Conservation (phyloP, 2,888 invertebrate species). For the Tricholauxania praeusta region DNA sequence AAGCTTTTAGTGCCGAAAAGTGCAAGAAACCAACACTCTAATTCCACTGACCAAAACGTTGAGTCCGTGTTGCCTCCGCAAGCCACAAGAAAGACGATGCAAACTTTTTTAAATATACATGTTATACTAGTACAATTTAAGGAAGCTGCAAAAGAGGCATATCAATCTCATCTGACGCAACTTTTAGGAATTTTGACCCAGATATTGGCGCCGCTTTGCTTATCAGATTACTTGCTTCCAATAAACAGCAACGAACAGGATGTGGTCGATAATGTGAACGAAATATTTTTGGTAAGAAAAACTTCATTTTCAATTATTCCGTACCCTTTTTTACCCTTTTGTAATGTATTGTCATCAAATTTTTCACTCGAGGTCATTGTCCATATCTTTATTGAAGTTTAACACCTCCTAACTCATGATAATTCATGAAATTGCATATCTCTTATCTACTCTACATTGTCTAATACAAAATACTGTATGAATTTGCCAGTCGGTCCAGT, state of each 20-base stretch:
- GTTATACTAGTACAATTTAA: slow-evolving; percentile 64
- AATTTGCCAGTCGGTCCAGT: too few relatives aligned
- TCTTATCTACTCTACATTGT: too few relatives aligned
- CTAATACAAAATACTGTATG: too few relatives aligned
- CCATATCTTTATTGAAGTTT: too few relatives aligned
- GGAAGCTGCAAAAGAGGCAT: slow-evolving; percentile 55
- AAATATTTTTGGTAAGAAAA: slow-evolving; percentile 56
- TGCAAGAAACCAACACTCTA: slow-evolving; percentile 34
- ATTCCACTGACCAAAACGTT: slow-evolving; percentile 40
- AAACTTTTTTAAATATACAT: slow-evolving; percentile 66
- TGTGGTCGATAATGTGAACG: slow-evolving; percentile 63
- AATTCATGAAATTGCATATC: too few relatives aligned
- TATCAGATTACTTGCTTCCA: slow-evolving; percentile 59
- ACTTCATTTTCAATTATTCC: too few relatives aligned
- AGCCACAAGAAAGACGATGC: slow-evolving; percentile 62
- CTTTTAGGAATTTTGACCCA: slow-evolving; percentile 60
- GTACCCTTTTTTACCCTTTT: too few relatives aligned
- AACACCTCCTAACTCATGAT: too few relatives aligned
- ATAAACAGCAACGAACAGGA: slow-evolving; percentile 62
- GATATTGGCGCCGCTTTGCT: slow-evolving; percentile 61
- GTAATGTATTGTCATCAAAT: too few relatives aligned
- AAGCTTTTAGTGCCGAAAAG: slow-evolving; percentile 55
- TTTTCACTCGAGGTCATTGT: too few relatives aligned
- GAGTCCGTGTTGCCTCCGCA: slow-evolving; percentile 50
- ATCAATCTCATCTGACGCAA: slow-evolving; percentile 52